phyloP scores from a whole-genome alignment of 2,888 invertebrate species.

The Acleris laterana region DNA sequence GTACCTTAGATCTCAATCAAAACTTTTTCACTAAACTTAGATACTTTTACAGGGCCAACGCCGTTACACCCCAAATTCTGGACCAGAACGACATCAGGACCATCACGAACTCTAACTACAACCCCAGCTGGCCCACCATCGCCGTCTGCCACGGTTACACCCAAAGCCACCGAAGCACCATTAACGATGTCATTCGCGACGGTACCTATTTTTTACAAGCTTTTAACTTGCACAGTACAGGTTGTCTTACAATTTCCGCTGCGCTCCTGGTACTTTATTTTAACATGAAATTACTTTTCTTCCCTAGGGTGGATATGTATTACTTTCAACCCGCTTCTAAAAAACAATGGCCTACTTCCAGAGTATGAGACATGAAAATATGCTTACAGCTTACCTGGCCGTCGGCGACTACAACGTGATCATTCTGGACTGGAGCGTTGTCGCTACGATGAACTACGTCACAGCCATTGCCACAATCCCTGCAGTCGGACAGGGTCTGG shows the following conservation, averaged over 20 bases:
- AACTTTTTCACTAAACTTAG: background rate
- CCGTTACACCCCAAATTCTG: slow-evolving; percentile 12
- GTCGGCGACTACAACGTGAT: slow-evolving; percentile 23
- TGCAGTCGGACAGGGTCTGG: slow-evolving; percentile 23
- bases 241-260: no score
- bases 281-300: no score
- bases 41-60: slow-evolving; percentile 6
- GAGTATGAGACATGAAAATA: no score
- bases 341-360: no score
- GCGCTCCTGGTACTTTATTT: no score
- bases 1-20: no score
- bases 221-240: no score
- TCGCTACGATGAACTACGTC: slow-evolving; percentile 11
- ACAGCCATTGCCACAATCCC: slow-evolving; percentile 18
- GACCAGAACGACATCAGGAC: slow-evolving; percentile 2
- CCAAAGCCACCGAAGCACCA: slow-evolving; percentile 20
- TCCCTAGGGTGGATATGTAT: no score
- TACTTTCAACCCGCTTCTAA: no score
- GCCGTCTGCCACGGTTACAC: slow-evolving; percentile 33
- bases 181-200: slow-evolving; percentile 26
- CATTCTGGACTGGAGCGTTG: slow-evolving; percentile 29
- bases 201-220: slow-evolving; percentile 2
- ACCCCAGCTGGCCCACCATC: slow-evolving; percentile 20
- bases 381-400: slow-evolving; percentile 18
- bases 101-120: slow-evolving; percentile 23